These are phyloP conservation scores for Deilephila elpenor DNA, from an alignment of 2,888 invertebrate genomes.

Conservation along the genomic window DNA sequence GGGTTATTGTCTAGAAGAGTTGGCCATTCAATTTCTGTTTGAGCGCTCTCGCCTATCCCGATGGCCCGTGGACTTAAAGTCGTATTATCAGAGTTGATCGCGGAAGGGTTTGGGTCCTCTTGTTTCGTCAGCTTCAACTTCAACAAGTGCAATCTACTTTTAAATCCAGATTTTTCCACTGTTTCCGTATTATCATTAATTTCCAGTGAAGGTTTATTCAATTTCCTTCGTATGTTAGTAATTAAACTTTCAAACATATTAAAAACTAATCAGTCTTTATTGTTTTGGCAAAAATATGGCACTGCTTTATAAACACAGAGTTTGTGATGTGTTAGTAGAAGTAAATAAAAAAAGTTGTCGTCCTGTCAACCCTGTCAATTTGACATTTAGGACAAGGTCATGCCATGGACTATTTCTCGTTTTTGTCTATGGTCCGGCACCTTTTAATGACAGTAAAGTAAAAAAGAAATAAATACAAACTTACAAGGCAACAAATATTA, in stretches of 20 bases:
- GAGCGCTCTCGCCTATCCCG: conserved; percentile 72
- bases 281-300: conserved; percentile 73
- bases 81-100: conserved; percentile 66
- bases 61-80: conserved; percentile 84
- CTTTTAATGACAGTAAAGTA: conserved; percentile 17
- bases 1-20: conserved; percentile 77
- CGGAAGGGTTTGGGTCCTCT: conserved; percentile 51
- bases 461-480: conserved; percentile 52
- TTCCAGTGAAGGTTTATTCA: conserved; percentile 70
- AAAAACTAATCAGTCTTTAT: conserved; percentile 76
- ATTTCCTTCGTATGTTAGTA: conserved; percentile 73
- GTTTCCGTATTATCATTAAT: conserved; percentile 52
- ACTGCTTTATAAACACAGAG: conserved; percentile 60
- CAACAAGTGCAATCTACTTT: conserved; percentile 66
- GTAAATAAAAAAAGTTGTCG: conserved; percentile 52
- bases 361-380: conserved; percentile 66
- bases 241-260: conserved; percentile 79
- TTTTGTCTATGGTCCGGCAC: conserved; percentile 47
- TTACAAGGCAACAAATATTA: conserved; percentile 87
- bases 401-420: conserved; percentile 63
- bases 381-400: conserved; percentile 81
- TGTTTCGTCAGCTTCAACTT: conserved; percentile 67
- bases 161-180: conserved; percentile 65
- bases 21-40: conserved; percentile 84
- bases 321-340: conserved; percentile 47